These are phyloP conservation scores for Drosophila villosipedis DNA, from an alignment of 2,888 invertebrate species.

Conservation along the genomic window DNA sequence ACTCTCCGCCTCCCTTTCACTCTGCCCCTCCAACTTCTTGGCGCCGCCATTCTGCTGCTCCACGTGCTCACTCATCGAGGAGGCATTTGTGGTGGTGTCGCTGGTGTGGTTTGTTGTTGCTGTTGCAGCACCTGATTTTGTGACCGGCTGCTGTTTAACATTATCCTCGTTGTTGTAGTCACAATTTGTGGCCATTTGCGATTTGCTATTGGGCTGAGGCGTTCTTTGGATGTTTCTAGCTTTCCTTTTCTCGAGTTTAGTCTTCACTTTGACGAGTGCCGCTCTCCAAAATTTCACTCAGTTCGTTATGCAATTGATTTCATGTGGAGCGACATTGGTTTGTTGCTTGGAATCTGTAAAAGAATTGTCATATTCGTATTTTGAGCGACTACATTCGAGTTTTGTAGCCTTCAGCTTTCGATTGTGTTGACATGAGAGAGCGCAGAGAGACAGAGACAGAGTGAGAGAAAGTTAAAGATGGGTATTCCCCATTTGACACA, in stretches of 20 bases:
- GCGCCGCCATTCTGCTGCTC: slow-evolving; percentile 52
- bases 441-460: not conserved
- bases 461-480: not conserved
- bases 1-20: slow-evolving; percentile 30
- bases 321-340: slow-evolving; percentile 82
- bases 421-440: slow-evolving; percentile 75
- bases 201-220: slow-evolving; percentile 8
- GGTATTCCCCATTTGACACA: not conserved
- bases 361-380: slow-evolving; percentile 40
- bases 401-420: slow-evolving; percentile 41
- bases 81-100: slow-evolving; percentile 32
- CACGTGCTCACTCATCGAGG: slow-evolving; percentile 57
- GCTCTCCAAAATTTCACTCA: slow-evolving; percentile 1
- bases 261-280: not conserved
- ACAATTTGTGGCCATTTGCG: slow-evolving; percentile 83
- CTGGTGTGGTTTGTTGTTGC: slow-evolving; percentile 20
- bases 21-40: not conserved
- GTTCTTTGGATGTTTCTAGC: slow-evolving; percentile 30
- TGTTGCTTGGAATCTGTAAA: slow-evolving; percentile 59
- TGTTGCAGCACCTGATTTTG: slow-evolving; percentile 21
- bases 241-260: not conserved
- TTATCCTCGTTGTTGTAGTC: slow-evolving; percentile 76
- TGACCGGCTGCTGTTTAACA: slow-evolving; percentile 65
- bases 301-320: slow-evolving; percentile 60
- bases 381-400: slow-evolving; percentile 15